Evolutionary conservation across 1,140 invertebrate genomes (phyloP), one percentile per base, ranked within the genome.

Genomic region (Stenopsyche tienmushanensis): DNA sequence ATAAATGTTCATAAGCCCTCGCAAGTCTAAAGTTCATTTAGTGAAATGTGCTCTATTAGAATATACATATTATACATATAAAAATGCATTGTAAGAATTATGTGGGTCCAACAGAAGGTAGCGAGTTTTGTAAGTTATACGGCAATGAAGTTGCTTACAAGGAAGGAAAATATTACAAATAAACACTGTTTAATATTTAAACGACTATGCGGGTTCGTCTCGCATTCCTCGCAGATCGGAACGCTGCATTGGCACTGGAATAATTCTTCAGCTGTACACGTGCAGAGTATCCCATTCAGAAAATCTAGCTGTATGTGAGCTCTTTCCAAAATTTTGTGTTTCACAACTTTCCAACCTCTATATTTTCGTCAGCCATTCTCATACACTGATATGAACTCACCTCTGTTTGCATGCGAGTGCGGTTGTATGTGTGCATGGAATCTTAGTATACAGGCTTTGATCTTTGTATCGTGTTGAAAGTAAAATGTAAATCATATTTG

Each of bases 111-210:
- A n/a, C 39, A 47, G 26, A 47, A 42, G 57, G 57, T 21, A 29
- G 20, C 57, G 57, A 60, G 57, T 39, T 15, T 42, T 60, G 23
- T 47, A 25, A 47, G 13, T 47, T 47, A 42, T 25, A 60, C n/a
- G 57, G 54, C 24, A 42, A 57, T 9, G 50, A 25, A 23, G 23
- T 57, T 57, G 29, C 39, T 26, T 60, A 41, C 17, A 47, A 47
- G 54, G 34, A 26, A 34, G 41, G 57, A 60, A 23, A 44, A 60
- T 47, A 18, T 42, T 21, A 57, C 18, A 25, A 47, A 47, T 60
- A 45, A 60, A 60, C 23, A 60, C 42, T 60, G 57, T 60, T 60
- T 60, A 60, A 60, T 60, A 60, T 60, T 60, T 60, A 60, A 60
- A 60, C 57, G 15, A 60, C 42, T 60, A 39, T 57, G 57, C 42